A percentile compares a stretch with the other conserved stretches of the same genome.
Evolutionary conservation across 2,888 invertebrate species (phyloP).

Genomic region (Euphydryas editha): DNA sequence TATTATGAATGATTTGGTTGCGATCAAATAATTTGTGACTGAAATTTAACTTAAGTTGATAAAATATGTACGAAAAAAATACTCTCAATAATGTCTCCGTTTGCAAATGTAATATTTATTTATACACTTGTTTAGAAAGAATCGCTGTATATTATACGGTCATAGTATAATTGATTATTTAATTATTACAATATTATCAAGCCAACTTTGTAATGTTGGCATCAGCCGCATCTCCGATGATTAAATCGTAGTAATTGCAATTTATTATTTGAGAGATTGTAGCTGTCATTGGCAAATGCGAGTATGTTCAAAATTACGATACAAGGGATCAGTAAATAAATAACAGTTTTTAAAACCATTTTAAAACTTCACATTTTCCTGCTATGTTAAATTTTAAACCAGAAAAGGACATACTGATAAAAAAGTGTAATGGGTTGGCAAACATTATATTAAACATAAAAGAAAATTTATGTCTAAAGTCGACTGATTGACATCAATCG

Average conservation of each 20-base stretch:
- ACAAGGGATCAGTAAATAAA: not conserved
- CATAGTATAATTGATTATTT: conserved; percentile 18
- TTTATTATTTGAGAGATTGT: conserved; percentile 1
- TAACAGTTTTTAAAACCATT: not conserved
- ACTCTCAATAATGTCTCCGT: not conserved
- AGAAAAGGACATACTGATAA: too few relatives aligned
- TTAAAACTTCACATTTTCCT: too few relatives aligned
- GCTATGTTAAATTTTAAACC: too few relatives aligned
- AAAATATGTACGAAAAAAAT: too few relatives aligned
- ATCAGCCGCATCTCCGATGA: conserved; percentile 5
- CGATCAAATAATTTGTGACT: too few relatives aligned
- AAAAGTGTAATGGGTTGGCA: too few relatives aligned
- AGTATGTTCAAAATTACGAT: not conserved
- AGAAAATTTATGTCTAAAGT: too few relatives aligned
- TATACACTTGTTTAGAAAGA: not conserved
- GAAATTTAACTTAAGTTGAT: too few relatives aligned
- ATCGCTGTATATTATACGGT: conserved; percentile 4
- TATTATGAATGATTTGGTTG: too few relatives aligned
- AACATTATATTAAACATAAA: too few relatives aligned
- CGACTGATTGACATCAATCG: too few relatives aligned
- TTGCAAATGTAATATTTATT: not conserved
- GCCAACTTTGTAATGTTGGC: conserved; percentile 29
- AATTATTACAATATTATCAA: conserved; percentile 20
- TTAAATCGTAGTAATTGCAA: conserved; percentile 12
- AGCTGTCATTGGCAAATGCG: not conserved